Percentiles rank a stretch among this genome's conserved stretches.
Conservation (phyloP, 2,888 invertebrate species). For the Eupithecia subfuscata region DNA sequence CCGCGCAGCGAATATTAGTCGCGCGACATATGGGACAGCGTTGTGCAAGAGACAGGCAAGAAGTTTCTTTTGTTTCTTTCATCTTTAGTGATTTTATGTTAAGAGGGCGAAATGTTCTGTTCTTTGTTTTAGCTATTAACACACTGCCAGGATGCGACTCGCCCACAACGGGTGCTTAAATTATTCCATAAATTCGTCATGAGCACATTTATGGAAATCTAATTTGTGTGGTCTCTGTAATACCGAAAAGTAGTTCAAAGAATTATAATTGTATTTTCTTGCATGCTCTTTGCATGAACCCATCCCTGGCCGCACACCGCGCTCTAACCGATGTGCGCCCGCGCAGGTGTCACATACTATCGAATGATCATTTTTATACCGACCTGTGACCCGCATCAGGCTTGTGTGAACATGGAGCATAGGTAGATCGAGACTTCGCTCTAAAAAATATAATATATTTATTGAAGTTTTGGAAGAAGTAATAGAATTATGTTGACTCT, state of each 20-base stretch:
- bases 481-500: too few species aligned
- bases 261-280: not conserved
- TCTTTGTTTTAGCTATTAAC: too few species aligned
- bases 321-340: conserved; percentile 43
- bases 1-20: conserved; percentile 39
- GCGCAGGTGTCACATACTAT: conserved; percentile 45
- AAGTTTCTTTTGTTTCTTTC: not conserved
- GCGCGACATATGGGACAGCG: conserved; percentile 2
- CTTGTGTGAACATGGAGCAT: conserved; percentile 24
- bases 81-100: not conserved
- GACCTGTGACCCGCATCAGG: conserved; percentile 49
- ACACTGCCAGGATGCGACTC: too few species aligned
- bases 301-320: conserved; percentile 45
- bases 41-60: not conserved
- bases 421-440: not conserved
- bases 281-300: conserved; percentile 24
- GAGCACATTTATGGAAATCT: not conserved
- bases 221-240: not conserved
- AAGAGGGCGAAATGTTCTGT: not conserved
- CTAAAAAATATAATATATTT: not conserved
- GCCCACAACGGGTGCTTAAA: too few species aligned
- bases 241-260: not conserved
- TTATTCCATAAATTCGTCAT: too few species aligned
- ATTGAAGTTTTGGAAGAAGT: not conserved
- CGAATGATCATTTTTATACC: conserved; percentile 55